Conservation (phyloP, 2,888 invertebrate species). For the Yponomeuta plumbellus region DNA sequence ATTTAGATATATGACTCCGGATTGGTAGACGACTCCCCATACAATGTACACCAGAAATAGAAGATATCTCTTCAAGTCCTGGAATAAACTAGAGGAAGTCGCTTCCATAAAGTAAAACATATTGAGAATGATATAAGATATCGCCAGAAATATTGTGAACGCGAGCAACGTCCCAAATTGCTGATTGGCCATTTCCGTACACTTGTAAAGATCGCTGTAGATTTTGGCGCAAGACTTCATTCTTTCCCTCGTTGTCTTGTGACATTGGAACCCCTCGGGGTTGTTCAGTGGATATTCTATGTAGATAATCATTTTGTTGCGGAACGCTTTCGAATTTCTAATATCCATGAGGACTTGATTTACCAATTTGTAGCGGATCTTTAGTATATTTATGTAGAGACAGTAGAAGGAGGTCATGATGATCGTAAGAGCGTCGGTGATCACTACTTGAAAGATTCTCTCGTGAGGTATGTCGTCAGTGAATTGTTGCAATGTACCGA, state of each 20-base stretch:
- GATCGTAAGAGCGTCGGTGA: constrained; percentile 38
- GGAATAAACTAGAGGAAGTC: constrained; percentile 49
- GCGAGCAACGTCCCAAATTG: constrained; percentile 42
- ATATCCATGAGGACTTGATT: constrained; percentile 43
- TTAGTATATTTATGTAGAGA: constrained; percentile 35
- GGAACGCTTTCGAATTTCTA: constrained; percentile 34
- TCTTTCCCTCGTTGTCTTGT: constrained; percentile 41
- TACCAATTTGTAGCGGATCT: constrained; percentile 39
- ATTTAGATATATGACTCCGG: constrained; percentile 36
- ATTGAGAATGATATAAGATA: constrained; percentile 41
- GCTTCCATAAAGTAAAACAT: constrained; percentile 63
- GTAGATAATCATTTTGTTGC: constrained; percentile 36
- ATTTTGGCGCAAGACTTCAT: constrained; percentile 45
- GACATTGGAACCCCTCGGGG: constrained; percentile 32
- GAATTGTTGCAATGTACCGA: constrained; percentile 34
- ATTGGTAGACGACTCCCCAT: constrained; percentile 46
- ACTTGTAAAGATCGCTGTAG: constrained; percentile 41
- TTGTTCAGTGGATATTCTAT: constrained; percentile 29
- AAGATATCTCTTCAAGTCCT: constrained; percentile 40
- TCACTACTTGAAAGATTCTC: constrained; percentile 44
- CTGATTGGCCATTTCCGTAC: constrained; percentile 32
- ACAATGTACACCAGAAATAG: constrained; percentile 44
- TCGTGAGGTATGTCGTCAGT: constrained; percentile 36
- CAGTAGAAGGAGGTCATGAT: constrained; percentile 40
- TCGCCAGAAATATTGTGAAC: constrained; percentile 36